Base-by-base conservation (phyloP, 2,113 vertebrate genomes). In the Pseudonaja textilis region DNA sequence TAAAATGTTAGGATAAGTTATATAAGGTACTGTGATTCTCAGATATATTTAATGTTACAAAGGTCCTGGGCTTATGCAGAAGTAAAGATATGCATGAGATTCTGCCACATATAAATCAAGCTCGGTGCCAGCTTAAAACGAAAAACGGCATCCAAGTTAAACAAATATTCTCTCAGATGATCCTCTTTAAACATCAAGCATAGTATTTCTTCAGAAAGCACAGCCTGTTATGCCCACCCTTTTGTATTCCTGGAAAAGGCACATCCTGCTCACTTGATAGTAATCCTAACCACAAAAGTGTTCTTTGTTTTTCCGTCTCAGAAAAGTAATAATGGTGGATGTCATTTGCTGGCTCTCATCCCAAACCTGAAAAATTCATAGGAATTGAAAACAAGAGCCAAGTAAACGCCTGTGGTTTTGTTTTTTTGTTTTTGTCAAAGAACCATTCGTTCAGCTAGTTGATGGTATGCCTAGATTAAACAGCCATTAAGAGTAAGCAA, bases 81-180 rank as follows among this genome's bases (percentile, higher is more conserved):
- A 90, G 59, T 85, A 93, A 93, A 91, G 94, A 92, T 89, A 91
- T 93, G 61, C 95, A 88, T 91, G 92, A 93, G 91, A 45, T 64
- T 64, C 39, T 50, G 29, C 45, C 50, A 90, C 86, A 87, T 22
- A 23, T 90, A 22, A 74, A 81, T 18, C 59, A 81, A 20, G 26
- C 2, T 10, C 52, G 85, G 45, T 90, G 91, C 42, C 42, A 90
- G 29, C 14, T 81, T 81, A 89, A 23, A 54, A 85, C 4, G 29
- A 20, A 92, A 14, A 23, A 16, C 34, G n/a, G 7, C 22, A 59
- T 10, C 25, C 50, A 56, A 45, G 7, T 25, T 47, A 89, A 69
- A 81, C 42, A 87, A 69, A 42, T 61, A 9, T 59, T 90, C 2
- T 18, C 11, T 23, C 69, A 87, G 18, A 42, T 26, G 20, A 29